Conservation (phyloP, 37 sponge, comb jelly and placozoan genomes). For the Eunapius fragilis region DNA sequence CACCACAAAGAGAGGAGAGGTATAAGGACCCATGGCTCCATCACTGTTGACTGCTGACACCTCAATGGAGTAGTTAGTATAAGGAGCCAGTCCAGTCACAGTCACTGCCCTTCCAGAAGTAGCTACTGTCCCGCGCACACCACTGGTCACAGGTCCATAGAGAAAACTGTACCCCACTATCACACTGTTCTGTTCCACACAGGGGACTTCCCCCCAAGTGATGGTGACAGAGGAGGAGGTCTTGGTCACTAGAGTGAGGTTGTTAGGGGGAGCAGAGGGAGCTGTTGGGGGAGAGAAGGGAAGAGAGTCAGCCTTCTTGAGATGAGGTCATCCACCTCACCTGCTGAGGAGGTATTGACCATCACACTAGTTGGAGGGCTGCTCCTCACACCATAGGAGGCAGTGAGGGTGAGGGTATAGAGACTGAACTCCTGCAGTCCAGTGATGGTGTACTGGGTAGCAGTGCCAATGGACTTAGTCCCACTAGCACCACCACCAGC, state of each 20-base stretch:
- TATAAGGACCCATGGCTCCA: too few species aligned
- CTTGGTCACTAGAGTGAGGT: background rate
- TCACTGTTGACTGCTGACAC: slow-evolving; percentile 15
- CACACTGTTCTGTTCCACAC: slow-evolving; percentile 30
- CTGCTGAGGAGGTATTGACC: slow-evolving; percentile 6
- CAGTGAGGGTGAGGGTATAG: slow-evolving; percentile 28
- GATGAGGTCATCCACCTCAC: slow-evolving; percentile 1
- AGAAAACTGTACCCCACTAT: slow-evolving; percentile 32
- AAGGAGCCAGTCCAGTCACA: background rate
- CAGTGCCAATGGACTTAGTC: background rate
- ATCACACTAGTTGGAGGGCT: slow-evolving; percentile 2
- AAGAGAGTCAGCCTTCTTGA: too few species aligned
- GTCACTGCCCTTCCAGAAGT: background rate
- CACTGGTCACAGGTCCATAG: background rate
- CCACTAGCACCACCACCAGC: background rate
- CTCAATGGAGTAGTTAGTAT: slow-evolving; percentile 8
- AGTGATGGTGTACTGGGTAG: slow-evolving; percentile 11
- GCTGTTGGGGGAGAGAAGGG: slow-evolving; percentile 2
- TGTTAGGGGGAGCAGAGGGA: slow-evolving; percentile 10
- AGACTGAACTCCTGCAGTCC: slow-evolving; percentile 37
- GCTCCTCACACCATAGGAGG: slow-evolving; percentile 34
- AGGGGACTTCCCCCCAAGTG: slow-evolving; percentile 16
- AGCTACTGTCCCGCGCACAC: too few species aligned
- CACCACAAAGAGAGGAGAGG: background rate
- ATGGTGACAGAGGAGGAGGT: slow-evolving; percentile 9